phyloP scores from a whole-genome alignment of 2,797 vertebrate genomes.

The Alcedo atthis region DNA sequence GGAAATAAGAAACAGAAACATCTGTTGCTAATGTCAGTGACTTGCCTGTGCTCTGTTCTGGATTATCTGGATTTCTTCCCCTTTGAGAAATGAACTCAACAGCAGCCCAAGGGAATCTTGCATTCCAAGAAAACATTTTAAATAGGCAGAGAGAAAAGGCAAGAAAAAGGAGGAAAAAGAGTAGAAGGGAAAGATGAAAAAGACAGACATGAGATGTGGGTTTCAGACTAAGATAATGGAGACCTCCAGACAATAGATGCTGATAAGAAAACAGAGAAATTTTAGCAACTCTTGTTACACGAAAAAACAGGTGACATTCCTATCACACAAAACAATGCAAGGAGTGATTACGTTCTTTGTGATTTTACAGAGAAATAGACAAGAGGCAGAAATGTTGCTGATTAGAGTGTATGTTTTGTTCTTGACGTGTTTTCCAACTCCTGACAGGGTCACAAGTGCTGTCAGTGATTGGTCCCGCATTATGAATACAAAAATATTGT shows the following conservation, averaged over 20 bases:
- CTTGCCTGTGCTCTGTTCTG: background rate
- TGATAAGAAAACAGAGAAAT: background rate
- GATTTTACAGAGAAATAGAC: background rate
- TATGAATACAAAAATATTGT: background rate
- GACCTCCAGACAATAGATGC: background rate
- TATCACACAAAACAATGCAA: background rate
- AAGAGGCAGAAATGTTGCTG: background rate
- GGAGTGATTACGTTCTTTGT: background rate
- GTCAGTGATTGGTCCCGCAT: background rate
- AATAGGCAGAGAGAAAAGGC: background rate
- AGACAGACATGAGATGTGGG: background rate
- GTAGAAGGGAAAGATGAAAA: background rate
- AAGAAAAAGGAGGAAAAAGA: background rate
- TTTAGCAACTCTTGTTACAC: background rate
- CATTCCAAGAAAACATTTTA: slow-evolving; percentile 7
- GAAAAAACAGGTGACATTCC: background rate
- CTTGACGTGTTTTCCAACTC: background rate
- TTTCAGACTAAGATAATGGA: background rate
- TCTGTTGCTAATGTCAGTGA: slow-evolving; percentile 15
- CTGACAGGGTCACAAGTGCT: background rate
- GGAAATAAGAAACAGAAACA: slow-evolving; percentile 27
- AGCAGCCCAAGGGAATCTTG: background rate
- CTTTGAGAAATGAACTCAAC: slow-evolving; percentile 14
- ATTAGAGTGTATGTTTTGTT: background rate
- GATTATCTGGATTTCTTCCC: slow-evolving; percentile 40